phyloP scores from a whole-genome alignment of 2,113 vertebrate species.

The Otolemur garnettii region DNA sequence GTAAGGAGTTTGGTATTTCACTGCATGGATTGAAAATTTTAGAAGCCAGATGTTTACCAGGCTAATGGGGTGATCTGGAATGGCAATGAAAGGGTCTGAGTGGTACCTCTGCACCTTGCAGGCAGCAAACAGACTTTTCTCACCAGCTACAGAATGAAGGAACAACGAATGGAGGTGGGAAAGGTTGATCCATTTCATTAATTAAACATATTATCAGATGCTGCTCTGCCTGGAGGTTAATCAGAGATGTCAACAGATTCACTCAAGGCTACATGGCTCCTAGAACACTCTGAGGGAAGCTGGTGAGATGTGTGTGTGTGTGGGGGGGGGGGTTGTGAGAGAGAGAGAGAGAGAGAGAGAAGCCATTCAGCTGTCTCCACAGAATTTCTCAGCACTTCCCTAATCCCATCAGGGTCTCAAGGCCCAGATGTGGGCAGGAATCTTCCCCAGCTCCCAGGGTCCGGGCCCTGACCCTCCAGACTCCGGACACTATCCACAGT shows the following conservation, averaged over 20 bases:
- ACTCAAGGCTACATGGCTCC: neutral
- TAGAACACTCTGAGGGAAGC: neutral
- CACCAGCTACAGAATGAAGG: neutral
- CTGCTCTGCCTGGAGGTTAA: neutral
- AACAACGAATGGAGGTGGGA: neutral
- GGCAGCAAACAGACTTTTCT: neutral
- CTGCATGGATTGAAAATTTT: rapidly evolving
- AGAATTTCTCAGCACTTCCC: neutral
- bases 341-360: neutral
- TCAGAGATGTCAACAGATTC: neutral
- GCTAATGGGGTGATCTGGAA: neutral
- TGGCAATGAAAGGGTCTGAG: neutral
- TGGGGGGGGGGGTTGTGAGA: no score
- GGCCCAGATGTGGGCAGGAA: neutral
- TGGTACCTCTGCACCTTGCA: neutral
- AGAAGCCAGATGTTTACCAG: neutral
- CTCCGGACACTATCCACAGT: neutral
- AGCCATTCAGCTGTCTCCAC: no score
- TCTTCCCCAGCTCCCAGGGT: neutral
- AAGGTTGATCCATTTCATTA: neutral
- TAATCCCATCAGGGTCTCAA: neutral
- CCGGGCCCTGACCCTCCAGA: neutral
- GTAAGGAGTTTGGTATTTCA: neutral
- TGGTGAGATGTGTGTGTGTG: neutral
- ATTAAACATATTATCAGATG: neutral